A percentile compares a stretch with the other conserved stretches of the same genome.
Conservation (phyloP, 2,888 invertebrate species). For the Shargacucullia verbasci region DNA sequence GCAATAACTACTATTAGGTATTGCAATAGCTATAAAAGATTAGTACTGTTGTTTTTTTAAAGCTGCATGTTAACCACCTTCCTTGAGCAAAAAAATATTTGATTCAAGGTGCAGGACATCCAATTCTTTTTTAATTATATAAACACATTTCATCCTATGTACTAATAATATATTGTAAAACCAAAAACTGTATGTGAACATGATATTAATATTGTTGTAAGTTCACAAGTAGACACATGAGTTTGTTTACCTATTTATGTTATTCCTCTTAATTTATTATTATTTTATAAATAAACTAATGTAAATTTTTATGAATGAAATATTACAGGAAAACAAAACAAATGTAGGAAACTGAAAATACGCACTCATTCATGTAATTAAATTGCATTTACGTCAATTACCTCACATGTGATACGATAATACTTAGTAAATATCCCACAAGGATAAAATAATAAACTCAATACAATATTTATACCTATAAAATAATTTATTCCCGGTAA, state of each 20-base stretch:
- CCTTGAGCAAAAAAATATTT: too few species aligned
- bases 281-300: constrained; percentile 35
- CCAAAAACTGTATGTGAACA: not conserved
- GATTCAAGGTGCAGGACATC: too few species aligned
- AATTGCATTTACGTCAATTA: constrained; percentile 51
- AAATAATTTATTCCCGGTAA: not conserved
- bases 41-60: too few species aligned
- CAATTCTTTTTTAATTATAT: too few species aligned
- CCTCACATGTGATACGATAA: constrained; percentile 21
- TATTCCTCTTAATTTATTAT: constrained; percentile 40
- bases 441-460: constrained; percentile 1
- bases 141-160: too few species aligned
- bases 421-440: constrained; percentile 17
- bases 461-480: constrained; percentile 14
- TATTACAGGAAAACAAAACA: constrained; percentile 55
- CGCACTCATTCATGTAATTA: constrained; percentile 35
- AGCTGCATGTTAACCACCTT: too few species aligned
- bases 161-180: too few species aligned
- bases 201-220: constrained; percentile 21
- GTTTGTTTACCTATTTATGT: constrained; percentile 26
- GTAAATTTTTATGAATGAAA: constrained; percentile 51
- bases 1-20: too few species aligned
- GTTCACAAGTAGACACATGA: constrained; percentile 17
- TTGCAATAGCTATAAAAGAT: too few species aligned
- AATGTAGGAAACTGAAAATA: constrained; percentile 20